Conservation (phyloP, 53 echinoderm and acorn worm genomes). For the Pentamera pediparva region DNA sequence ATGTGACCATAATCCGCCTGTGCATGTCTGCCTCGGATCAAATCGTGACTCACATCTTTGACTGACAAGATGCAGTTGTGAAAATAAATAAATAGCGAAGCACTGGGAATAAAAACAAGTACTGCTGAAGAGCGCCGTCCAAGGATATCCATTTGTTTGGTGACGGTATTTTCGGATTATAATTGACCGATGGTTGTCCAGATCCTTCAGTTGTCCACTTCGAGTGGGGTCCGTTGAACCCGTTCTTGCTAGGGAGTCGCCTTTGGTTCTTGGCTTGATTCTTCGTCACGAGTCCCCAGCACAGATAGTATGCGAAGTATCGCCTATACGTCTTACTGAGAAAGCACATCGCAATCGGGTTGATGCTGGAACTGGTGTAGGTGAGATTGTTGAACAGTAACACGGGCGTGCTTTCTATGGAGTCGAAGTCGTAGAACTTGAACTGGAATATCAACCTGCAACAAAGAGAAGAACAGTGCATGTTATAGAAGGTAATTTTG, state of each 20-base stretch:
- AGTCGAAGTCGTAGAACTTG: conserved; percentile 44
- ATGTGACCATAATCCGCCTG: too few species aligned
- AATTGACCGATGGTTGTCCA: neutral
- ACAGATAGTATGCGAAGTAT: conserved; percentile 78
- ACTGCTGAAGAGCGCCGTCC: too few species aligned
- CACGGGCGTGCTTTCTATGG: conserved; percentile 32
- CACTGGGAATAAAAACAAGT: too few species aligned
- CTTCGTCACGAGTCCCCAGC: conserved; percentile 36
- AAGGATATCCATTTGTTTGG: too few species aligned
- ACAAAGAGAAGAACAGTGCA: neutral
- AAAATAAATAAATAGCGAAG: too few species aligned
- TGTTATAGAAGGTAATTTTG: too few species aligned
- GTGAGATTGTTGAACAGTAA: conserved; percentile 42
- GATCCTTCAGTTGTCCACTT: conserved; percentile 21
- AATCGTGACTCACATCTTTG: too few species aligned
- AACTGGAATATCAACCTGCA: conserved; percentile 34
- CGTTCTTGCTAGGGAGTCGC: neutral
- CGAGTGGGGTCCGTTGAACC: neutral
- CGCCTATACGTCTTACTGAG: conserved; percentile 85
- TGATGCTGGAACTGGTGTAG: conserved; percentile 84
- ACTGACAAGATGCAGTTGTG: too few species aligned
- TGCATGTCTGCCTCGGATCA: too few species aligned
- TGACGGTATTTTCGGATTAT: too few species aligned
- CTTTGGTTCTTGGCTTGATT: neutral
- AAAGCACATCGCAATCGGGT: conserved; percentile 86